A percentile compares a stretch with the other conserved stretches of the same genome.
Evolutionary conservation across 2,888 invertebrate genomes (phyloP).

Genomic region (Lasioglossum oenotherae): DNA sequence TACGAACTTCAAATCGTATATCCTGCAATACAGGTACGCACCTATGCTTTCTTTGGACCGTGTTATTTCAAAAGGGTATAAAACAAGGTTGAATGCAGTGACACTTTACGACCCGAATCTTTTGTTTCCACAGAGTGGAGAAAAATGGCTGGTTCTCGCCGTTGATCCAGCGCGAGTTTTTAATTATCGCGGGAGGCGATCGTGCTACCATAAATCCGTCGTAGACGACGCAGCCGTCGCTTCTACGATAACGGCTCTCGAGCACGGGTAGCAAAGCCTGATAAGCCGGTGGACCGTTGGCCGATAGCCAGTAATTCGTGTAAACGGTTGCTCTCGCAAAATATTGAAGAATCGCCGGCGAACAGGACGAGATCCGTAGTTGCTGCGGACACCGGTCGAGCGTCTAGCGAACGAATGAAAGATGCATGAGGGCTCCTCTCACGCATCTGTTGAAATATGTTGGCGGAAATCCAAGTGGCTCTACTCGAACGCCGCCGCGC

Average conservation of each 20-base stretch:
- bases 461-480: slow-evolving; percentile 44
- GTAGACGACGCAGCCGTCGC: neutral
- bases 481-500: slow-evolving; percentile 4
- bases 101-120: neutral
- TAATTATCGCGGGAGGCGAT: neutral
- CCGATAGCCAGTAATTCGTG: slow-evolving; percentile 41
- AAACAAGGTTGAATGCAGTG: too few species aligned
- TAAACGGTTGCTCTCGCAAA: slow-evolving; percentile 33
- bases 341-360: slow-evolving; percentile 19
- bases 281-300: slow-evolving; percentile 11
- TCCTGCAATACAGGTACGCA: too few species aligned
- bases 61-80: too few species aligned
- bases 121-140: neutral
- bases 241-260: neutral
- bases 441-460: slow-evolving; percentile 35
- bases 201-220: neutral
- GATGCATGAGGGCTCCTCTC: slow-evolving; percentile 48
- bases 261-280: neutral
- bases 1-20: too few species aligned
- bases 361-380: slow-evolving; percentile 17
- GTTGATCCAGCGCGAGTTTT: neutral
- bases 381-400: neutral
- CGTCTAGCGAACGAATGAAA: slow-evolving; percentile 28
- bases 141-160: neutral
- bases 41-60: too few species aligned